Base-by-base conservation (phyloP, 2,888 invertebrate species). In the Monopis laevigella region DNA sequence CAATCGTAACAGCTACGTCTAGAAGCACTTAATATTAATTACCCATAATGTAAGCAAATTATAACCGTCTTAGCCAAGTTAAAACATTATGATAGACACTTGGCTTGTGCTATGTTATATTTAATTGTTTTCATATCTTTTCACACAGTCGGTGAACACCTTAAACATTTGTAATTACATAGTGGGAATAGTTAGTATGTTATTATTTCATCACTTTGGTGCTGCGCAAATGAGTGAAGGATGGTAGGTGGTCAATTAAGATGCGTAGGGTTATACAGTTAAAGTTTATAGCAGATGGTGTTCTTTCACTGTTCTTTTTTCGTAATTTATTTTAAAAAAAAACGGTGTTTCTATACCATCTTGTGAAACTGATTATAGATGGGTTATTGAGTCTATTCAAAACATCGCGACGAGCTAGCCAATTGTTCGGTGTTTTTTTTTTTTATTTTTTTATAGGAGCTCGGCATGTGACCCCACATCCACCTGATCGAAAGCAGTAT, bases 111-210 rank as follows among this genome's bases (percentile, higher is more conserved):
- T 44, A 35, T 32, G 17, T 26, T 10, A 17, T 19, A 47, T 59
- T 53, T 63, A 68, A 71, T 69, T 65, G 64, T 66, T 65, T 70
- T 56, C 53, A 62, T 64, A 59, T 58, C 52, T 58, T 62, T 64
- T 68, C 62, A 62, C 67, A 68, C 65, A 63, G 59, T 59, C 51
- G 59, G 56, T 60, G 58, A 50, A 54, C 58, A 57, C 21, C 24
- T 45, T 45, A 45, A 45, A 45, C 28, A 26, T 43, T 53, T 50
- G 48, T 63, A 58, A 58, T 45, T 45, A 41, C 24, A 45, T 13
- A 19, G 21, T 36, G 18, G 4, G 27, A n/a, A 28, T 4, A 8
- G 7, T 18, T 48, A 49, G 51, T 51, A 43, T 58, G 52, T 67
- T 58, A 69, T 70, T 65, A 66, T 59, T 56, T 55, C 56, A 62